A percentile compares a stretch with the other conserved stretches of the same genome.
These are phyloP conservation scores for Polymixis flavicincta DNA, from an alignment of 2,888 invertebrate genomes.

Conservation along the genomic window DNA sequence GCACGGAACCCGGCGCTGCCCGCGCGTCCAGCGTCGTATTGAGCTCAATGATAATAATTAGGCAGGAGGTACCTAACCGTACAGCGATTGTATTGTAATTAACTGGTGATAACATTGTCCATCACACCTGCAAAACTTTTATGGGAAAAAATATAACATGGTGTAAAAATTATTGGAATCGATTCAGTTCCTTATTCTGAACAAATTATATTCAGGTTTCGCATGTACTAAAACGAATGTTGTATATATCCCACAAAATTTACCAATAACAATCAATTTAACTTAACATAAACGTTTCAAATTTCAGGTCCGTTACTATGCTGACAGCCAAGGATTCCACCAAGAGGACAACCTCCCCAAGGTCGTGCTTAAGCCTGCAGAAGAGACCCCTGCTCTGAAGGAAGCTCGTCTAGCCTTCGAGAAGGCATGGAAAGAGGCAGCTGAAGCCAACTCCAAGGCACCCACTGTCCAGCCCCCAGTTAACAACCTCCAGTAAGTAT, in stretches of 20 bases:
- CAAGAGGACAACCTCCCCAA: slow-evolving; percentile 94
- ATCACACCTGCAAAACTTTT: too few relatives aligned
- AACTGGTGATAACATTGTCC: too few relatives aligned
- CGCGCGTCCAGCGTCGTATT: too few relatives aligned
- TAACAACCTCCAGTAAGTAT: slow-evolving; percentile 27
- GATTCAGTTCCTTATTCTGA: too few relatives aligned
- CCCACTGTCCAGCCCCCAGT: slow-evolving; percentile 48
- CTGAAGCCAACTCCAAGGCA: slow-evolving; percentile 82
- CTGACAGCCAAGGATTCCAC: slow-evolving; percentile 94
- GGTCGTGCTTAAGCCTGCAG: slow-evolving; percentile 91
- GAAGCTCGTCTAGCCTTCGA: slow-evolving; percentile 93
- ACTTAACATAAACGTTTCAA: not conserved
- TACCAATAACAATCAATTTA: not conserved
- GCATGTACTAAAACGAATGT: too few relatives aligned
- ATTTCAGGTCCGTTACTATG: slow-evolving; percentile 92
- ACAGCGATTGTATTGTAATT: too few relatives aligned
- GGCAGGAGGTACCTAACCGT: too few relatives aligned
- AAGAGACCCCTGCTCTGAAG: slow-evolving; percentile 93
- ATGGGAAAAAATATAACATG: too few relatives aligned
- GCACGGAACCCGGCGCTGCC: too few relatives aligned
- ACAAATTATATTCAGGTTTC: too few relatives aligned
- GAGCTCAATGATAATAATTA: too few relatives aligned
- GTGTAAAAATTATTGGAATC: too few relatives aligned
- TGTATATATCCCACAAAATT: not conserved
- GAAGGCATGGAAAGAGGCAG: slow-evolving; percentile 92